Evolutionary conservation across 2,888 invertebrate genomes (phyloP).

Genomic region (Lycocerus yunnanus): DNA sequence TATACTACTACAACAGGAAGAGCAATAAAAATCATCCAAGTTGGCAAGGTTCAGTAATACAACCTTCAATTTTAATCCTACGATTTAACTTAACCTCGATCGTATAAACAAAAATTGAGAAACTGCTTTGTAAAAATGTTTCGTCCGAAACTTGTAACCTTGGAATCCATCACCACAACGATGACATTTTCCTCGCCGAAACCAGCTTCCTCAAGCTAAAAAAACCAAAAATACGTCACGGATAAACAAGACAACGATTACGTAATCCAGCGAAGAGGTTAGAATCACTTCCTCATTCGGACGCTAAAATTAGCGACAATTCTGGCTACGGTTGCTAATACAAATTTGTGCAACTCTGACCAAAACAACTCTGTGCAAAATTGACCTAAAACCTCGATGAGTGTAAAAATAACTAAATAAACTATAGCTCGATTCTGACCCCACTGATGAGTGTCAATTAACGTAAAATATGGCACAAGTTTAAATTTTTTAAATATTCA

Average conservation of each 20-base stretch:
- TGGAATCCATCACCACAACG: neutral
- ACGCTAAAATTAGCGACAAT: neutral
- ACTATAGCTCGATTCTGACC: neutral
- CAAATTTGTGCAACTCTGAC: too few species aligned
- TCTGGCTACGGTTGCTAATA: neutral
- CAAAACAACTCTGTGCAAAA: too few species aligned
- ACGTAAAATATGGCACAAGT: neutral
- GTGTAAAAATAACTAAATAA: neutral
- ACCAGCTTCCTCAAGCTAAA: neutral
- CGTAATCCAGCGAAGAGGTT: neutral
- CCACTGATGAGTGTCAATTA: neutral
- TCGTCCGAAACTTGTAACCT: neutral
- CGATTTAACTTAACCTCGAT: neutral
- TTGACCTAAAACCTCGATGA: neutral
- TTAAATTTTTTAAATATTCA: neutral
- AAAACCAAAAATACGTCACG: neutral
- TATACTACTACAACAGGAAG: neutral
- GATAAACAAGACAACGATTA: neutral
- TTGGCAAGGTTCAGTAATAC: neutral
- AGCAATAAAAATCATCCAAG: neutral
- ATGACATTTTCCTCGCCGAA: neutral
- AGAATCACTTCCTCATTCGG: neutral
- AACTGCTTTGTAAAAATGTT: neutral
- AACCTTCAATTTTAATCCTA: neutral
- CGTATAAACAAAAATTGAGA: neutral